Evolutionary conservation across 2,888 invertebrate species (phyloP), one percentile per base, ranked within the genome.

Genomic region (Megalurothrips usitatus): DNA sequence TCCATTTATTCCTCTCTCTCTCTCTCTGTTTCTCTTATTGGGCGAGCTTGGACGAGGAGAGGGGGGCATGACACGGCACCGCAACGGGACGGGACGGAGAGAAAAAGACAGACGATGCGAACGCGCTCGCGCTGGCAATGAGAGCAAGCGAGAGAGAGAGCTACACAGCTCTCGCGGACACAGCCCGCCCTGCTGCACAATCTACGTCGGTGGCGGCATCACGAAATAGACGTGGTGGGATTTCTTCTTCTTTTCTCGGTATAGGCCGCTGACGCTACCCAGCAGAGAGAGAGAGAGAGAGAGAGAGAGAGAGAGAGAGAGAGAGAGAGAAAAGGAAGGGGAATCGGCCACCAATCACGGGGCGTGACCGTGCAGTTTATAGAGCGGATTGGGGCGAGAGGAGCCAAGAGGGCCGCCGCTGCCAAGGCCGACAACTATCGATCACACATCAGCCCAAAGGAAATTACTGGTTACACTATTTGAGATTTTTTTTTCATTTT

Each of bases 161-260:
- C 11, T 6, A 63, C 6, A 68, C 52, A 10, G 14, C 52, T 1
- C 52, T 3, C 3, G 1, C 52, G 14, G 52, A 12, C 52, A 2
- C 52, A 19, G 14, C 52, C 52, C 10, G 52, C 52, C 52, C 52
- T 10, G 49, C 49, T 49, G 10, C 52, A 52, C 58, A 17, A 58
- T 58, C 58, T 58, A 17, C 34, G 34, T 43, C n/a, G n/a, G n/a
- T 52, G 52, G 52, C 52, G 52, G 52, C 52, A 4, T 52, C 58
- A 58, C 58, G 58, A n/a, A 58, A 58, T 58, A n/a, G 58, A 58
- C 58, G 58, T 58, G 58, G 58, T 58, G 58, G 58, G 58, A 58
- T 58, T 58, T 58, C 58, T 58, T 52, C 52, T 52, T 8, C 19
- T 17, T n/a, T 58, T 58, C 58, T 58, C 19, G 58, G 14, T 58